A percentile compares a stretch with the other conserved stretches of the same genome.
phyloP scores from a whole-genome alignment of 2,113 vertebrate genomes.

The Lota lota region DNA sequence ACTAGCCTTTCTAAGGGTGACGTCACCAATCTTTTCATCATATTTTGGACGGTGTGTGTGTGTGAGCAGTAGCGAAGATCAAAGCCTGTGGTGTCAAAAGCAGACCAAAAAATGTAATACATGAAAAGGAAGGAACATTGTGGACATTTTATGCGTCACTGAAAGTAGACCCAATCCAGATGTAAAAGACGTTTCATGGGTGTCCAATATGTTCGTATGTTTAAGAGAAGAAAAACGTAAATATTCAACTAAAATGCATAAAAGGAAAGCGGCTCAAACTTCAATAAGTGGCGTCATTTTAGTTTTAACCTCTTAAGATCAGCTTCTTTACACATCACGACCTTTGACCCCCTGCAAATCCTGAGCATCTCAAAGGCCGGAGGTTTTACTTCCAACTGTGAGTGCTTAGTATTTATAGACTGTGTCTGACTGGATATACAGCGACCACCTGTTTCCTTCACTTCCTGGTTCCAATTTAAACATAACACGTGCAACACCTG shows the following conservation, averaged over 20 bases:
- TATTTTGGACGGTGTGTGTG: no score
- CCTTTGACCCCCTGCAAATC: slow-evolving; percentile 47
- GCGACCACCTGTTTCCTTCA: slow-evolving; percentile 65
- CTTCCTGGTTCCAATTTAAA: slow-evolving; percentile 19
- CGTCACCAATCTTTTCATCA: no score
- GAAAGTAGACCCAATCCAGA: slow-evolving; percentile 26
- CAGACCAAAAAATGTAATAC: slow-evolving; percentile 8
- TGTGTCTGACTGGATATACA: slow-evolving; percentile 40
- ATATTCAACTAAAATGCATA: slow-evolving; percentile 24
- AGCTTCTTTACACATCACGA: slow-evolving; percentile 26
- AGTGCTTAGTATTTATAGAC: slow-evolving; percentile 57
- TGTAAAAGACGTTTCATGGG: slow-evolving; percentile 36
- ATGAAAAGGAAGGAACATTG: slow-evolving; percentile 8
- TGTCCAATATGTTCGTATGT: slow-evolving; percentile 13
- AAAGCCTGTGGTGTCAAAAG: slow-evolving; percentile 1
- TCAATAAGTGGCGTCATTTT: slow-evolving; percentile 43
- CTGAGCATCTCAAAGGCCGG: slow-evolving; percentile 30
- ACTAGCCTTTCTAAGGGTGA: no score
- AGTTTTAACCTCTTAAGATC: slow-evolving; percentile 53
- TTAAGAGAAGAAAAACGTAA: neutral
- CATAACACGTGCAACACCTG: no score
- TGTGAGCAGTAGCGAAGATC: neutral
- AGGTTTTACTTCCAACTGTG: slow-evolving; percentile 34
- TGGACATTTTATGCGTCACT: slow-evolving; percentile 10
- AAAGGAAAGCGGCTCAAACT: slow-evolving; percentile 47